These are phyloP conservation scores for Cepaea nemoralis DNA, from an alignment of 1,140 invertebrate species.

Conservation along the genomic window DNA sequence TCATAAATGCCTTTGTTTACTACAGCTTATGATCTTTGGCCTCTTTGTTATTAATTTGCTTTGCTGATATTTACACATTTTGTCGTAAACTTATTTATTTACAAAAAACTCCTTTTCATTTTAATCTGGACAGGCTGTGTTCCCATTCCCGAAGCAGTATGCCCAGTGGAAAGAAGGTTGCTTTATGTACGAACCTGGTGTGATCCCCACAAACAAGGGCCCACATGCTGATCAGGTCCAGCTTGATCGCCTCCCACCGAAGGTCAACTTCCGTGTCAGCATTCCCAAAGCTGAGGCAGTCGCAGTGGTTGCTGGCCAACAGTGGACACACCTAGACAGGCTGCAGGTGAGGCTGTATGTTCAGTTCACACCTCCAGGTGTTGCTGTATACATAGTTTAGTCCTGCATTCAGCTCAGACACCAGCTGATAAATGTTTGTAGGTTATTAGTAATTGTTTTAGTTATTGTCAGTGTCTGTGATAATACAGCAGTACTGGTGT, in stretches of 20 bases:
- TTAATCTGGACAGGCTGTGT: constrained; percentile 48
- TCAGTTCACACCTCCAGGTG: background rate
- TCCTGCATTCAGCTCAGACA: no score
- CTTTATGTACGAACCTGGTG: constrained; percentile 64
- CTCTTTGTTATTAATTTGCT: no score
- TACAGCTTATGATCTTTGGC: no score
- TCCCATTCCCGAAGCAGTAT: constrained; percentile 71
- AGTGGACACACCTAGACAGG: constrained; percentile 69
- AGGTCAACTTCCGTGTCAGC: constrained; percentile 60
- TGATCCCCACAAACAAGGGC: constrained; percentile 49
- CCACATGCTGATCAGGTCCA: constrained; percentile 43
- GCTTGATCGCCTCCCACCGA: constrained; percentile 43
- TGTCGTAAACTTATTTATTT: no score
- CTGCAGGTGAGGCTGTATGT: constrained; percentile 35
- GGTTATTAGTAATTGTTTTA: no score
- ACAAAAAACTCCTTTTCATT: no score
- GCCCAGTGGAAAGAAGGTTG: no score
- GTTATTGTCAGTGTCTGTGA: no score
- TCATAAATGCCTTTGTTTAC: no score
- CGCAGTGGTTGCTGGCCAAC: constrained; percentile 65
- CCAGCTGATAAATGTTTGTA: no score
- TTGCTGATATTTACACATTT: no score
- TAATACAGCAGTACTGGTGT: no score
- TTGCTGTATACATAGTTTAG: background rate
- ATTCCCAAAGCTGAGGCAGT: constrained; percentile 67